Conservation (phyloP, 2,797 vertebrate genomes). For the Anolis apletophallus region DNA sequence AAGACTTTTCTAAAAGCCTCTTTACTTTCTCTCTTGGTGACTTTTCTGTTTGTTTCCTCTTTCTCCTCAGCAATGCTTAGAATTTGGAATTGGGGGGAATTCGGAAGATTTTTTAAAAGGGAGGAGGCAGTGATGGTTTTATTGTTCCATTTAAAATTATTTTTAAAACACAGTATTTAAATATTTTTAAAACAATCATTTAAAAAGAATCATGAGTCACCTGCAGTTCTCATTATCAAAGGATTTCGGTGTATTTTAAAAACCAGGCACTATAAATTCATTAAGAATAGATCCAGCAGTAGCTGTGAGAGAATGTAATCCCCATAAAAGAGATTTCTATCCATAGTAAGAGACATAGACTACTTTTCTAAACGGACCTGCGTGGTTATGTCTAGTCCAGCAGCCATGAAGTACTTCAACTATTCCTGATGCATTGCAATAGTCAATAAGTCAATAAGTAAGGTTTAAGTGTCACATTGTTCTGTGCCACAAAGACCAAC, state of each 20-base stretch:
- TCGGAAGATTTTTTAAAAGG: no score
- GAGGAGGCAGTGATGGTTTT: neutral
- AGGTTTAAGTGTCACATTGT: neutral
- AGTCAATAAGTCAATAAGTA: neutral
- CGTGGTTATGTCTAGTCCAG: neutral
- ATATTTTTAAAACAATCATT: no score
- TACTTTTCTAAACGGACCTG: neutral
- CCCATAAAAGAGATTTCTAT: neutral
- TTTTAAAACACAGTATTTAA: no score
- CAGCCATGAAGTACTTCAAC: conserved; percentile 7
- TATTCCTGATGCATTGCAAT: neutral
- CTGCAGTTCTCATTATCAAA: conserved; percentile 10
- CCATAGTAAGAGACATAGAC: neutral
- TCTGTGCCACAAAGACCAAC: neutral
- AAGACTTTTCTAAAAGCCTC: neutral
- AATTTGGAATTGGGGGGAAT: neutral
- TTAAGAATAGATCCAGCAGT: conserved; percentile 4
- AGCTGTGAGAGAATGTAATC: neutral
- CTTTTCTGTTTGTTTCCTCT: neutral
- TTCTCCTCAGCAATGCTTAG: neutral
- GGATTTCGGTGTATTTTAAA: neutral
- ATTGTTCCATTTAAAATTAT: neutral
- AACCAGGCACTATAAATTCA: neutral
- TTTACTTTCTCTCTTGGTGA: neutral
- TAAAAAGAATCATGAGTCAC: neutral